These are phyloP conservation scores for Scopus umbretta DNA, from an alignment of 2,113 vertebrate genomes.

Conservation along the genomic window DNA sequence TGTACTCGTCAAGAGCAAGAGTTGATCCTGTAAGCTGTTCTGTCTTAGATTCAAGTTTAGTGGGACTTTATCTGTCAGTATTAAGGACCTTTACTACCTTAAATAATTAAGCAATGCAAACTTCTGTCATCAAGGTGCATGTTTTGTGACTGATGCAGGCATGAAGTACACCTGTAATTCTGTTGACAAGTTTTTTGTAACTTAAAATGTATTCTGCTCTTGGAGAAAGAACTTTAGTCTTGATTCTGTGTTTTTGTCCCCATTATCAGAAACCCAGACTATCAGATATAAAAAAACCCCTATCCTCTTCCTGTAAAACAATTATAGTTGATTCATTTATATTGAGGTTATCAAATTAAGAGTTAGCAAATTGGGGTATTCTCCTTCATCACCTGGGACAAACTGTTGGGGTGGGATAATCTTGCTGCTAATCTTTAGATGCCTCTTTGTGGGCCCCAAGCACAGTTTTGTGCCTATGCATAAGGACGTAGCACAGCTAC, in stretches of 20 bases:
- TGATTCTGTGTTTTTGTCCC: not conserved
- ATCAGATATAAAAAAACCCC: fast-evolving
- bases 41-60: not conserved
- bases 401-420: not conserved
- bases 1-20: not conserved
- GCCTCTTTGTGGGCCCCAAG: not conserved
- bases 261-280: not conserved
- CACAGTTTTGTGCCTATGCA: not conserved
- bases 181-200: not conserved
- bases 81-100: not conserved
- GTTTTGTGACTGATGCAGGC: not conserved
- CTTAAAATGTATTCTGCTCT: not conserved
- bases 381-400: not conserved
- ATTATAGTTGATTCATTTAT: not conserved
- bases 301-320: not conserved
- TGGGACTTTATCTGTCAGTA: not conserved
- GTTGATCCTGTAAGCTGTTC: not conserved
- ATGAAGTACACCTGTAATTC: not conserved
- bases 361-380: not conserved
- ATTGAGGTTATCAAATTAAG: not conserved
- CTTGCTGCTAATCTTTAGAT: not conserved
- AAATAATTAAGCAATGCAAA: not conserved
- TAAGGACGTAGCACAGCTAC: not conserved
- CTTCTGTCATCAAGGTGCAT: not conserved
- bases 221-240: not conserved